Evolutionary conservation across 2,113 vertebrate genomes (phyloP), one percentile per base, ranked within the genome.

Genomic region (Scolopax mira): DNA sequence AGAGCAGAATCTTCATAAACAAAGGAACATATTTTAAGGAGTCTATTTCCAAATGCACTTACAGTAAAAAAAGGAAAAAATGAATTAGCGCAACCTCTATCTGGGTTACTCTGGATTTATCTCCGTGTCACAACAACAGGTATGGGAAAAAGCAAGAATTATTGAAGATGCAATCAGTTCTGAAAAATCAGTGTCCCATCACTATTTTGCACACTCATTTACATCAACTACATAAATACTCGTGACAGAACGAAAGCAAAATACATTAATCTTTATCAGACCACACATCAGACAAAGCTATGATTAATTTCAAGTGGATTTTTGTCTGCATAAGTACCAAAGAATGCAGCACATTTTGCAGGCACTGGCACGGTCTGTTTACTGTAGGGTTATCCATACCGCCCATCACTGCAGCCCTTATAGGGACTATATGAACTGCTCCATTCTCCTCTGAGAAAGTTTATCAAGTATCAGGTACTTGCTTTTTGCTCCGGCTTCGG

Each of bases 401-500:
- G 37, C 27, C 54, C 73, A 81, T 54, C 52, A 31, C 73, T 49
- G 37, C 28, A 58, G 62, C 37, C 88, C 86, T 74, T 87, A 65
- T 6, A 82, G 70, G 65, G 48, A 52, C 69, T 60, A 27, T 52
- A 80, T 7, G 48, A 85, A 74, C 46, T 33, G 77, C 79, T 97
- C 90, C 79, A 90, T 95, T 97, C 95, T 89, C 79, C 83, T 94
- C 77, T 42, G 83, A 88, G 90, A 86, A 86, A 86, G 55, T 96
- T 95, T 93, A 94, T 95, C 94, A 73, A 92, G 60, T 89, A 79
- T 94, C 87, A 80, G 80, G 58, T 82, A 85, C 95, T 95, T 94
- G 89, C 82, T 90, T 96, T 95, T 94, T 77, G 62, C 93, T 91
- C 93, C 89, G 93, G 86, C 81, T 87, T 91, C 18, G 89, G 91